These are phyloP conservation scores for Hirtodrosophila histrioides DNA, from an alignment of 2,888 invertebrate genomes.

Conservation along the genomic window DNA sequence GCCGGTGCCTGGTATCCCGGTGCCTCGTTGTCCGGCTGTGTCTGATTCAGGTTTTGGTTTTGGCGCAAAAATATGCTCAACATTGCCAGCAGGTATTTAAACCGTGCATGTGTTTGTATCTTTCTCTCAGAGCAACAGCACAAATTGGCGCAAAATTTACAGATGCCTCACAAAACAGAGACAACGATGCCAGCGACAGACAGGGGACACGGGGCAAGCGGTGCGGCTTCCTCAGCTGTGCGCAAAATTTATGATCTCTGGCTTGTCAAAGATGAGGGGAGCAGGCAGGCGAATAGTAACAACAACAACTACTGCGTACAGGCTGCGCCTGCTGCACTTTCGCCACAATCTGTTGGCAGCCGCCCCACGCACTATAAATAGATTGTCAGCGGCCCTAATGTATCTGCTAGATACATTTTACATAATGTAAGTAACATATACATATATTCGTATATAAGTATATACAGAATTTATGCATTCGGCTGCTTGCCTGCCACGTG, in stretches of 20 bases:
- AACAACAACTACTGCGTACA: background rate
- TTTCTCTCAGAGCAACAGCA: slow-evolving; percentile 42
- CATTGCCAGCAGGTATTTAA: slow-evolving; percentile 67
- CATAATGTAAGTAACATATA: background rate
- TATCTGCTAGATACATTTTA: slow-evolving; percentile 49
- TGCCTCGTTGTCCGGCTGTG: slow-evolving; percentile 43
- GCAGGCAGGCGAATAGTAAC: background rate
- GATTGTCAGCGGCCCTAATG: slow-evolving; percentile 42
- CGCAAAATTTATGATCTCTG: slow-evolving; percentile 42
- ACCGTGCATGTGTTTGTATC: slow-evolving; percentile 4
- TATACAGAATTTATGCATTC: too few relatives aligned
- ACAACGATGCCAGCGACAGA: background rate
- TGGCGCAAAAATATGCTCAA: slow-evolving; percentile 74
- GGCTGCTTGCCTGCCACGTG: slow-evolving; percentile 17
- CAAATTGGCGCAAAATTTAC: slow-evolving; percentile 75
- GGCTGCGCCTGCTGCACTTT: slow-evolving; percentile 28
- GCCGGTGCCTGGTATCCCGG: slow-evolving; percentile 1
- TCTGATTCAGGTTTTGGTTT: slow-evolving; percentile 72
- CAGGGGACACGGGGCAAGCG: background rate
- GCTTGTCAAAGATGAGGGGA: slow-evolving; percentile 8
- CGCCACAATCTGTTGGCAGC: slow-evolving; percentile 17
- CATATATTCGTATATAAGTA: too few relatives aligned
- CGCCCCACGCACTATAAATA: slow-evolving; percentile 59
- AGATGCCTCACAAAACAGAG: slow-evolving; percentile 58
- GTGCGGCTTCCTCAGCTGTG: slow-evolving; percentile 5